Conservation (phyloP, 1,140 invertebrate species). For the Drosophila dunni region DNA sequence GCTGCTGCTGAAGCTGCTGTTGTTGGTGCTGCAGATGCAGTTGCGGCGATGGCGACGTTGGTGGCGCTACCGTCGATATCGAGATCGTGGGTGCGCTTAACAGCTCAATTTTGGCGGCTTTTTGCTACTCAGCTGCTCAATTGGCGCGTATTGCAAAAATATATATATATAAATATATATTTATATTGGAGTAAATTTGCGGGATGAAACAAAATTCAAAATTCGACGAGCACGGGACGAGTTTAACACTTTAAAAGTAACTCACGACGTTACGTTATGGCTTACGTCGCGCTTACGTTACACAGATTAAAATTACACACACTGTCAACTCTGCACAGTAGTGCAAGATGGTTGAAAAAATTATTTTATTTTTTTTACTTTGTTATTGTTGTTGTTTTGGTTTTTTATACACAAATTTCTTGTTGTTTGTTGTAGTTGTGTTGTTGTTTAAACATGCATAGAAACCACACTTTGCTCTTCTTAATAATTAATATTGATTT, state of each 20-base stretch:
- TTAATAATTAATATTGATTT: slow-evolving; percentile 68
- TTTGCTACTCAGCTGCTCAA: slow-evolving; percentile 71
- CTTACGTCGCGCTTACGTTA: slow-evolving; percentile 25
- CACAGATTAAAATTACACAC: slow-evolving; percentile 28
- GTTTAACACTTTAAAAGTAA: slow-evolving; percentile 40
- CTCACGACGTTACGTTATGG: slow-evolving; percentile 24
- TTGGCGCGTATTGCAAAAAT: slow-evolving; percentile 75
- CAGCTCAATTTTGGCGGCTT: slow-evolving; percentile 84
- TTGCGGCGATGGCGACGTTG: slow-evolving; percentile 58
- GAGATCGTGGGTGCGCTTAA: slow-evolving; percentile 81
- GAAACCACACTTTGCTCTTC: slow-evolving; percentile 66
- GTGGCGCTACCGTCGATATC: slow-evolving; percentile 77
- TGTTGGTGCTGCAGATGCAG: slow-evolving; percentile 30
- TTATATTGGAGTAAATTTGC: slow-evolving; percentile 6
- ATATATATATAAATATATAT: not conserved
- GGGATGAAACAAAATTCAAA: not conserved
- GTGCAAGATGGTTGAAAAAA: slow-evolving; percentile 10
- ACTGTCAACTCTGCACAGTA: slow-evolving; percentile 32
- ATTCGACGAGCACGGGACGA: slow-evolving; percentile 17
- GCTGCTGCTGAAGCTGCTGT: slow-evolving; percentile 36
- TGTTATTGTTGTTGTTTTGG: slow-evolving; percentile 8
- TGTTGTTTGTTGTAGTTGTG: slow-evolving; percentile 34
- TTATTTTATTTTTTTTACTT: not conserved
- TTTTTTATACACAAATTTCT: slow-evolving; percentile 33
- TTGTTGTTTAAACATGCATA: slow-evolving; percentile 41